Evolutionary conservation across 2,888 invertebrate genomes (phyloP).

Genomic region (Trachelus troglodyta): DNA sequence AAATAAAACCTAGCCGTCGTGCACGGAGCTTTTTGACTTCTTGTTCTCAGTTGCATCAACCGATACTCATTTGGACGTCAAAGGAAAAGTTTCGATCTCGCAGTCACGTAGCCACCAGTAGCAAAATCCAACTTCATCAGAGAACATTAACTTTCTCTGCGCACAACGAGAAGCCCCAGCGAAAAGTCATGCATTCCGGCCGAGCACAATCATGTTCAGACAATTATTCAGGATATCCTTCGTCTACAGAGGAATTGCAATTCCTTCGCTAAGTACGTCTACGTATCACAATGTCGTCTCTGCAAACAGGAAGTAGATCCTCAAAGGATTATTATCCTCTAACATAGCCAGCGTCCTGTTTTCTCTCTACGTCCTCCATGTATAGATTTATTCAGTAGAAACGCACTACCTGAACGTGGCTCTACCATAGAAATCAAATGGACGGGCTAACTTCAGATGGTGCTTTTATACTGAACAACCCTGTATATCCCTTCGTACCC

Average conservation of each 20-base stretch:
- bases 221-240: background rate
- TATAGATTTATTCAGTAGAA: background rate
- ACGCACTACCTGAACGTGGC: too few species aligned
- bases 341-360: background rate
- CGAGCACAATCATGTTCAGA: background rate
- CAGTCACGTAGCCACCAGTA: background rate
- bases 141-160: background rate
- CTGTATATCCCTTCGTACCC: background rate
- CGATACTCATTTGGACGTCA: background rate
- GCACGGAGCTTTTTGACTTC: background rate
- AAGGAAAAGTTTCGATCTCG: constrained; percentile 15
- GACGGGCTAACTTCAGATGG: too few species aligned
- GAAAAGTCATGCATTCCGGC: background rate
- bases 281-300: background rate
- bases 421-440: too few species aligned
- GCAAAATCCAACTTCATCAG: background rate
- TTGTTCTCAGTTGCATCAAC: background rate
- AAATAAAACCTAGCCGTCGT: constrained; percentile 20
- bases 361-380: background rate
- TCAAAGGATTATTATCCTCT: background rate
- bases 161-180: background rate
- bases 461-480: too few species aligned
- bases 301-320: background rate
- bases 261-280: background rate
- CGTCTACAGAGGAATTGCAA: background rate